A percentile compares a stretch with the other conserved stretches of the same genome.
Conservation (phyloP, 2,797 vertebrate species). For the Atherinosoma microstoma region DNA sequence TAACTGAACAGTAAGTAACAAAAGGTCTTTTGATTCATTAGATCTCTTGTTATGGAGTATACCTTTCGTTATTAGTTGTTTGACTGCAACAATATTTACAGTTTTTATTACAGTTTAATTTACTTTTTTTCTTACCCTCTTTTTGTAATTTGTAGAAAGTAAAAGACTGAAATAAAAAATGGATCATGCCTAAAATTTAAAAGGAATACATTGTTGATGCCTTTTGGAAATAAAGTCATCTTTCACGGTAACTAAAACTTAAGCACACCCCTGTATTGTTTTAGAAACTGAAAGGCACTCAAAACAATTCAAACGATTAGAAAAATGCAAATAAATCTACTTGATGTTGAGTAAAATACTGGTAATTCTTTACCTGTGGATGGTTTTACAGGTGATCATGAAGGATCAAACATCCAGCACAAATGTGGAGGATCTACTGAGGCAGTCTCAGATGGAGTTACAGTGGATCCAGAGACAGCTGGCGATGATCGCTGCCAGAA, state of each 20-base stretch:
- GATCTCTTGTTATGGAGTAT: background rate
- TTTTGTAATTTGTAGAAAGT: no score
- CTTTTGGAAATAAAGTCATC: no score
- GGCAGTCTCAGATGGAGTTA: slow-evolving; percentile 83
- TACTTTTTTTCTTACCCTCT: background rate
- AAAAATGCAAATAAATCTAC: background rate
- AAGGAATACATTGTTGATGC: background rate
- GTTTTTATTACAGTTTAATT: background rate
- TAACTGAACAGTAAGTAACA: slow-evolving; percentile 52
- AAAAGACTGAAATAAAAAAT: background rate
- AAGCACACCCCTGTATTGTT: background rate
- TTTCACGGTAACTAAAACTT: background rate
- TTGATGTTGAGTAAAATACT: background rate
- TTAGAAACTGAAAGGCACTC: background rate
- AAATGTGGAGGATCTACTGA: slow-evolving; percentile 78
- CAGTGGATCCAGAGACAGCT: slow-evolving; percentile 87
- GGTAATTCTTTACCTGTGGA: slow-evolving; percentile 8
- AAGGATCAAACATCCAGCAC: slow-evolving; percentile 71
- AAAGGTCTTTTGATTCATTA: slow-evolving; percentile 6
- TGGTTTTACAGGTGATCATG: slow-evolving; percentile 75
- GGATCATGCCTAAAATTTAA: no score
- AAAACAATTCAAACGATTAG: background rate
- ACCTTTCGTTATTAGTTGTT: background rate
- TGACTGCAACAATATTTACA: background rate
- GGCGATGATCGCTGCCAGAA: slow-evolving; percentile 77